Base-by-base conservation (phyloP, 2,888 invertebrate genomes). In the Lasioglossum calceatum region DNA sequence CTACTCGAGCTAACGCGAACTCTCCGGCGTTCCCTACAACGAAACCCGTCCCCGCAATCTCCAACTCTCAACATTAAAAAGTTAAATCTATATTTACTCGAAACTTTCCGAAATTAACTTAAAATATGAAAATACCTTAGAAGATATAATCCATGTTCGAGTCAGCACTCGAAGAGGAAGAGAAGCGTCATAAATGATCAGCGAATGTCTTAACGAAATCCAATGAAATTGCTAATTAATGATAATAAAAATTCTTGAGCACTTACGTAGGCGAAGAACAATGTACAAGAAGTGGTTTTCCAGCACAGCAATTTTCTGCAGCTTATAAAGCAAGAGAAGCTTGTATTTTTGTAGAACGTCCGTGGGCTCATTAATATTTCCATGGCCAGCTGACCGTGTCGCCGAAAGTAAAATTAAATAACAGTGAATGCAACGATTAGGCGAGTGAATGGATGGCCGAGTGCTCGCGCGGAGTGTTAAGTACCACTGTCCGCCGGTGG, bases 401-500 rank as follows among this genome's bases (percentile, higher is more conserved):
- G 61, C 32, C 64, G 64, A 64, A 32, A 64, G 32, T 16, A 32
- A 64, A 64, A 64, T 27, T 12, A 64, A 64, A 14, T 16, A 64
- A 67, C 36, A 67, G 19, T 0, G 67, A 19, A 61, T 50, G 54
- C 10, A 58, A 54, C 75, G n/a, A 81, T 81, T 39, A 10, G 67
- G 12, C 39, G 50, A 80, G 50, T 32, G 42, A 36, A 64, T 14
- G 44, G 44, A 36, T 36, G 19, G 36, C n/a, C 8, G 71, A 77
- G 71, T 50, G 71, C 42, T 73, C 84, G 79, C 75, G 87, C 77
- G 79, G 83, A 85, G 87, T 80, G 80, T 87, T 87, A 91, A 92
- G 93, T 92, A 93, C 92, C 93, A 91, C 93, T 92, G 92, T 84
- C 87, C 86, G 84, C 86, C 73, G 19, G 77, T 77, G 88, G 87